Base-by-base conservation (phyloP, 2,888 invertebrate species). In the Penaeus monodon region DNA sequence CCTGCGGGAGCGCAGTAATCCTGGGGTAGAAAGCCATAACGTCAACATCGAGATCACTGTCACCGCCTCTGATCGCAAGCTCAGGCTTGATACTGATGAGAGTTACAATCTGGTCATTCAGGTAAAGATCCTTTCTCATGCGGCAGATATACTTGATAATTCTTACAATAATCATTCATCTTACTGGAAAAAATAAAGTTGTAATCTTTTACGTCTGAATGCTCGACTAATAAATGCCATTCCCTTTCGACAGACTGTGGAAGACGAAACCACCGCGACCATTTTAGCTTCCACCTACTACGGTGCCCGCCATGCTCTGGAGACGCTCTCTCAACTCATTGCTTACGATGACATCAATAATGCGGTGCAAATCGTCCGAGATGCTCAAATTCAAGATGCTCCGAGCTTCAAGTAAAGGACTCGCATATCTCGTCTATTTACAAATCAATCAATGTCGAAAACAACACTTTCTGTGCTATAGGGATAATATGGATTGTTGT, bases 331-430 rank as follows among this genome's bases (percentile, higher is more conserved):
- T 63, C 90, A n/a, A 82, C 81, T 90, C 17, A 87, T 90, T 17
- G 85, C 81, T 20, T 90, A 68, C 63, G 89, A 90, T 44, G 88
- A 90, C 12, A 63, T 22, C 24, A 44, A 70, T 70, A 83, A 82
- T 14, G 65, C 81, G 24, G 81, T 89, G 33, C 79, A 81, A 84
- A 70, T 89, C 12, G 81, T 90, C 66, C 10, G 24, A n/a, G 8
- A 73, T 27, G 88, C 87, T 22, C 74, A 24, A 22, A 65, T 89
- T 49, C 57, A 65, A 20, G 94, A 94, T 91, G 92, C 91, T 81
- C 94, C 94, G 2, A 91, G 93, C 22, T 94, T 93, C 91, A 91
- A 92, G 3, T 83, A 83, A 83, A 64, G 27, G 12, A 14, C 70
- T 70, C 3, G 12, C 17, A 17, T 29, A n/a, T 17, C 70, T 24